A percentile compares a stretch with the other conserved stretches of the same genome.
phyloP scores from a whole-genome alignment of 2,797 vertebrate species.

The Lithobates pipiens region DNA sequence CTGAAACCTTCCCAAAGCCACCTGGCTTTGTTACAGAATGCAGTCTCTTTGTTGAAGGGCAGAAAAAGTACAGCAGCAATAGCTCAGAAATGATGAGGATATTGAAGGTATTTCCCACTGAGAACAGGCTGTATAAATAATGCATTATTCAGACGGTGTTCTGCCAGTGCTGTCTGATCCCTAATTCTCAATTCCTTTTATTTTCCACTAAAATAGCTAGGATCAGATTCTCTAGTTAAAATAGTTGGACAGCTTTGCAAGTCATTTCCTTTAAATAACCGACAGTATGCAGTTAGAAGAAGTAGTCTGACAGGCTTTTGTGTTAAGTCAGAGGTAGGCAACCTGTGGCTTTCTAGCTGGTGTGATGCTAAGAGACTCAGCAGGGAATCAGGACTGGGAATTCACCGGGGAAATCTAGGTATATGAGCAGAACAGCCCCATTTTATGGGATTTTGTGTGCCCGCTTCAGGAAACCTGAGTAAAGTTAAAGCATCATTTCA shows the following conservation, averaged over 20 bases:
- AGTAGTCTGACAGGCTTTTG: background rate
- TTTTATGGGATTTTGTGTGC: background rate
- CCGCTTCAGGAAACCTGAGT: background rate
- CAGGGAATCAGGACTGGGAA: background rate
- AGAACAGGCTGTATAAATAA: constrained; percentile 73
- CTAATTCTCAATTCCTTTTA: constrained; percentile 71
- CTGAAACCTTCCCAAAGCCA: background rate
- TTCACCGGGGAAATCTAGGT: background rate
- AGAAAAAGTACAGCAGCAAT: constrained; percentile 62
- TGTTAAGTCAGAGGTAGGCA: background rate
- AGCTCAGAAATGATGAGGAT: constrained; percentile 63
- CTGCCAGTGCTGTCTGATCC: constrained; percentile 69
- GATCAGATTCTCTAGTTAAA: constrained; percentile 68
- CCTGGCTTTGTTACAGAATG: background rate
- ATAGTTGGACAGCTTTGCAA: constrained; percentile 56
- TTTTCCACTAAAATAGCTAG: constrained; percentile 71
- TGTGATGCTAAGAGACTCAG: background rate
- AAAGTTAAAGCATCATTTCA: background rate
- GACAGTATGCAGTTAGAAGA: background rate
- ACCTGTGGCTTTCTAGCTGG: background rate
- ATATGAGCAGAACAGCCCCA: background rate
- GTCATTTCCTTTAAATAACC: constrained; percentile 11
- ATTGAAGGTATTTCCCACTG: constrained; percentile 66
- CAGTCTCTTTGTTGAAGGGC: constrained; percentile 57
- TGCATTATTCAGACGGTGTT: constrained; percentile 71